Evolutionary conservation across 2,888 invertebrate species (phyloP).

Genomic region (Mechanitis messenoides): DNA sequence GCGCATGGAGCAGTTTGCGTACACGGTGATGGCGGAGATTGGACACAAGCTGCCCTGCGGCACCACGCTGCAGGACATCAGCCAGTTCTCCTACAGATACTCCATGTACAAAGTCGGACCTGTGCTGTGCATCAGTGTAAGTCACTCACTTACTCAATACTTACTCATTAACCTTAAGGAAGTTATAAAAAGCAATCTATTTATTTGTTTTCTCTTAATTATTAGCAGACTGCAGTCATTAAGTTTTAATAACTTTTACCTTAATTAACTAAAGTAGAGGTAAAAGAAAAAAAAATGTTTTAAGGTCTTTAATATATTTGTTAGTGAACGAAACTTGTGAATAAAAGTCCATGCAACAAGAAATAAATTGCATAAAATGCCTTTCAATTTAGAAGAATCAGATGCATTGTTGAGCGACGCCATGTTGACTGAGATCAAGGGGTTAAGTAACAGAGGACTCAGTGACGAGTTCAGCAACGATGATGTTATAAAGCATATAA

Average conservation of each 20-base stretch:
- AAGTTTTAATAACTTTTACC: too few species aligned
- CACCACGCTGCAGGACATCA: conserved; percentile 90
- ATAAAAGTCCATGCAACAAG: not conserved
- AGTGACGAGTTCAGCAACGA: too few species aligned
- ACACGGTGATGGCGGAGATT: conserved; percentile 92
- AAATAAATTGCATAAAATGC: conserved; percentile 5
- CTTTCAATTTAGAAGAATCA: conserved; percentile 37
- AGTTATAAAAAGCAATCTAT: not conserved
- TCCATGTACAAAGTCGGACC: conserved; percentile 97
- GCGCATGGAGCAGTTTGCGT: conserved; percentile 94
- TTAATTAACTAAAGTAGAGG: too few species aligned
- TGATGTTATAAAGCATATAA: too few species aligned
- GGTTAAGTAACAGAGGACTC: conserved; percentile 8
- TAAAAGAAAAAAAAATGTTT: too few species aligned
- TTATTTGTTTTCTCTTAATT: too few species aligned
- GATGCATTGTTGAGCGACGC: not conserved
- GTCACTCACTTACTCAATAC: conserved; percentile 47
- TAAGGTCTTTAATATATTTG: too few species aligned
- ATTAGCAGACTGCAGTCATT: too few species aligned
- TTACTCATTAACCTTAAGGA: not conserved
- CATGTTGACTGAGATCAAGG: conserved; percentile 26
- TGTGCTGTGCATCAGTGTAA: conserved; percentile 88
- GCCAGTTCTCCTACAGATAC: conserved; percentile 93
- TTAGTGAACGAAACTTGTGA: not conserved
- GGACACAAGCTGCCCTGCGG: conserved; percentile 93